phyloP scores from a whole-genome alignment of 2,113 vertebrate species.

The Benthochromis sp. region DNA sequence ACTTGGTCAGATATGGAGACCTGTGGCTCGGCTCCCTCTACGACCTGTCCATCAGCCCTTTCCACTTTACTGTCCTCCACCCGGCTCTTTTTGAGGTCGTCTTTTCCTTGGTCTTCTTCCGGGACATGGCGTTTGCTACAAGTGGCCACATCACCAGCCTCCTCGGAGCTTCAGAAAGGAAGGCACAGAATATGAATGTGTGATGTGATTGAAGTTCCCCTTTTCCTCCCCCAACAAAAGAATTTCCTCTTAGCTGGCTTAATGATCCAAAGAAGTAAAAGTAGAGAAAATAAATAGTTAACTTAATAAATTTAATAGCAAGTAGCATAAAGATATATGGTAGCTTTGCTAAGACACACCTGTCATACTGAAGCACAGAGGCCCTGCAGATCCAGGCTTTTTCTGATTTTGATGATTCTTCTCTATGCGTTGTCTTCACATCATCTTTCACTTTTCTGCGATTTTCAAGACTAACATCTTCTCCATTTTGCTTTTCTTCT shows the following conservation, averaged over 20 bases:
- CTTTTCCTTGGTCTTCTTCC: slow-evolving; percentile 56
- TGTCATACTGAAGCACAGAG: slow-evolving; percentile 11
- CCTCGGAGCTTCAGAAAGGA: slow-evolving; percentile 40
- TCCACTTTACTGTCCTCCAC: slow-evolving; percentile 35
- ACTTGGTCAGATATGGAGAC: neutral
- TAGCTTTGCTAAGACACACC: slow-evolving; percentile 18
- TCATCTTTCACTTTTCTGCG: slow-evolving; percentile 5
- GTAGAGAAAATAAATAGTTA: neutral
- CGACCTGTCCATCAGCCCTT: neutral
- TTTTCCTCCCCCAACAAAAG: neutral
- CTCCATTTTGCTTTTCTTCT: neutral
- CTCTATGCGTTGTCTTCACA: neutral
- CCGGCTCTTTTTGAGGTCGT: slow-evolving; percentile 72
- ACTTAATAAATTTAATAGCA: neutral
- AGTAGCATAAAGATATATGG: neutral
- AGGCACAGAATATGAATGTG: neutral
- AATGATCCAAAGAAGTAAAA: neutral
- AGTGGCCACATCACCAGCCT: slow-evolving; percentile 29
- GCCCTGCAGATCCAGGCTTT: neutral
- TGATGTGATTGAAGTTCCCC: neutral
- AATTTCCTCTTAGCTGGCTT: neutral
- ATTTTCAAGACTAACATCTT: neutral
- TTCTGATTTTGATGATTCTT: neutral
- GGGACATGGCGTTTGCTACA: slow-evolving; percentile 63
- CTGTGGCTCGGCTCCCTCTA: neutral